Evolutionary conservation across 1,140 invertebrate genomes (phyloP), one percentile per base, ranked within the genome.

Genomic region (Penaeus japonicus): DNA sequence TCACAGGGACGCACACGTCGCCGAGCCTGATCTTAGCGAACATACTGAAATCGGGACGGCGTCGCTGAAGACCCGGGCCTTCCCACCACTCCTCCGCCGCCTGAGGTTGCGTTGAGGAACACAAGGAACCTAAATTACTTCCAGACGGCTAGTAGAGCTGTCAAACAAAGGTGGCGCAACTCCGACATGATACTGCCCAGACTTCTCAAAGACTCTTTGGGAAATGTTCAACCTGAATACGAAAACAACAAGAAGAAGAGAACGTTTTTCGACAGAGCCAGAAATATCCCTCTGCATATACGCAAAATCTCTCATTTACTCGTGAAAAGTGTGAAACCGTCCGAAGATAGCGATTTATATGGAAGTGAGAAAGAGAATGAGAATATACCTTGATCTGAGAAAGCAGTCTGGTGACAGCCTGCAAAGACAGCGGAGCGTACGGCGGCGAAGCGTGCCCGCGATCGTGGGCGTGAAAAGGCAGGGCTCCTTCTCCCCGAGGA

Each of bases 71-170:
- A 47, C 10, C 7, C 47, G 10, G 47, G 0, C 47, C 47, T 15
- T 47, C 47, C 47, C 47, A 7, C 47, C 47, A 15, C 10, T 15
- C 47, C 47, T 15, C 47, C 47, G 47, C 47, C 47, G 3, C 96
- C 96, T 53, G 62, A 30, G 30, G 81, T 57, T 15, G 18, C 53
- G 24, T 12, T 83, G 27, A 54, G 81, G 30, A 57, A 35, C 24
- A 83, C 35, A 18, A 62, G 35, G 39, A 62, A 83, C 35, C 62
- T 57, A 32, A 62, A 83, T 17, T 83, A 57, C 57, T 57, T 62
- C 32, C 30, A 57, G 27, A 30, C 54, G 15, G 30, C 81, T 2
- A 35, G 54, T 4, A 57, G 47, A 10, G n/a, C 85, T 30, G 35
- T 86, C 10, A 86, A 79, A 22, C 55, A 79, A 24, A 78, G 79